Conservation (phyloP, 2,888 invertebrate genomes). For the Polymixis lichenea region DNA sequence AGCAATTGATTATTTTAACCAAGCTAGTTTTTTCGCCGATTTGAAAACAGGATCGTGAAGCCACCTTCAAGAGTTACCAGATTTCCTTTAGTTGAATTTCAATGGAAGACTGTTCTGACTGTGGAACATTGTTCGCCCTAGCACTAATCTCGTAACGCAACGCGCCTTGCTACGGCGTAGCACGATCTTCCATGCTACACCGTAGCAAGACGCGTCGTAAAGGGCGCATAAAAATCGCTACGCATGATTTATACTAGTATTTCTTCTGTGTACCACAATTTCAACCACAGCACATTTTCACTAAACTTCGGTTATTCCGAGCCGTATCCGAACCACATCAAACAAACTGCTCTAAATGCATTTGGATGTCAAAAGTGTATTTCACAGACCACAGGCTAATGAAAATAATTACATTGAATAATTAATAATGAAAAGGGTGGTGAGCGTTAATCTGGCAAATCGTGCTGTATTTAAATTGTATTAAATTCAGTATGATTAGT, state of each 20-base stretch:
- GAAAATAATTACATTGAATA: conserved; percentile 38
- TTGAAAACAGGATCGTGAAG: neutral
- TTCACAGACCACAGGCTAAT: conserved; percentile 17
- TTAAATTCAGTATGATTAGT: conserved; percentile 42
- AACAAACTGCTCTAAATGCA: neutral
- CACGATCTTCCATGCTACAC: neutral
- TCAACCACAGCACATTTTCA: neutral
- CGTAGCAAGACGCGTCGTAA: too few species aligned
- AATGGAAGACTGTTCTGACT: neutral
- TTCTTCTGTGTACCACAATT: neutral
- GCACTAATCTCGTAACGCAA: neutral
- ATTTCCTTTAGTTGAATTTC: neutral
- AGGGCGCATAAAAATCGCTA: neutral
- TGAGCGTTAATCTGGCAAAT: conserved; percentile 50
- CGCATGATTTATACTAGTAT: neutral
- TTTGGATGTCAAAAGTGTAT: neutral
- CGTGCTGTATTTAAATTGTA: conserved; percentile 38
- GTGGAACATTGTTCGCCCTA: neutral
- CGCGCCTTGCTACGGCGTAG: conserved; percentile 35
- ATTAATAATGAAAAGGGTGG: conserved; percentile 21
- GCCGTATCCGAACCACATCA: neutral
- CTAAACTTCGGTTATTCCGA: neutral
- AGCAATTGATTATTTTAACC: neutral
- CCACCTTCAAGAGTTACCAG: too few species aligned
- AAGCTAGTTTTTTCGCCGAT: too few species aligned